Percentiles rank a stretch among this genome's conserved stretches.
Conservation (phyloP, 2,888 invertebrate species). For the Nymphalis polychloros region DNA sequence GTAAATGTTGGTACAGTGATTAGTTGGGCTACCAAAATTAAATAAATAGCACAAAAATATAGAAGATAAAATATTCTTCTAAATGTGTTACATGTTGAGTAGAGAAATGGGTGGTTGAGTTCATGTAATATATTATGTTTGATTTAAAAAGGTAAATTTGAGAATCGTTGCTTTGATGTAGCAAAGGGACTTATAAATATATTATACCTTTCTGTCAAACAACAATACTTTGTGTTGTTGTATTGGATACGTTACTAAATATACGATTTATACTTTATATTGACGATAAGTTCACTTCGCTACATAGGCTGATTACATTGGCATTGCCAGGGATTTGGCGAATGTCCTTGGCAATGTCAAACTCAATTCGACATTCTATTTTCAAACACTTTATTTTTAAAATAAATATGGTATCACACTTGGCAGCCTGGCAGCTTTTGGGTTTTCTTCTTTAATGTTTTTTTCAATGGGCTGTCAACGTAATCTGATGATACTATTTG, state of each 20-base stretch:
- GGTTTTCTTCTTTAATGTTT: constrained; percentile 5
- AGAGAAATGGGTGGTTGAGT: background rate
- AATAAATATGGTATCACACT: constrained; percentile 24
- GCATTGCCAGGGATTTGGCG: constrained; percentile 2
- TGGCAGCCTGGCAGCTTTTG: constrained; percentile 35
- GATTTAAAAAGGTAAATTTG: background rate
- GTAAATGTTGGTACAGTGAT: background rate
- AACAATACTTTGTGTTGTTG: background rate
- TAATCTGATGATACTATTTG: constrained; percentile 24
- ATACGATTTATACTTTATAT: too few species aligned
- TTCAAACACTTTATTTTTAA: background rate
- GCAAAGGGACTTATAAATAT: background rate
- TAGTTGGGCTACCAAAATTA: constrained; percentile 14
- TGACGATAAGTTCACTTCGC: too few species aligned
- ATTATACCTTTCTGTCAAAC: background rate
- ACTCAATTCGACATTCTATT: background rate
- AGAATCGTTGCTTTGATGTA: background rate
- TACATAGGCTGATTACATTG: background rate
- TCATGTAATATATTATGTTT: background rate
- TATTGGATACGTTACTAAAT: too few species aligned
- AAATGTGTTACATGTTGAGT: too few species aligned
- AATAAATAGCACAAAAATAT: too few species aligned
- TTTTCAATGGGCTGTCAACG: background rate
- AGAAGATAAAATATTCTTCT: too few species aligned
- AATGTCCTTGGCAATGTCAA: constrained; percentile 8